These are phyloP conservation scores for Drosophila erecta DNA, from an alignment of 1,140 invertebrate genomes.

Conservation along the genomic window DNA sequence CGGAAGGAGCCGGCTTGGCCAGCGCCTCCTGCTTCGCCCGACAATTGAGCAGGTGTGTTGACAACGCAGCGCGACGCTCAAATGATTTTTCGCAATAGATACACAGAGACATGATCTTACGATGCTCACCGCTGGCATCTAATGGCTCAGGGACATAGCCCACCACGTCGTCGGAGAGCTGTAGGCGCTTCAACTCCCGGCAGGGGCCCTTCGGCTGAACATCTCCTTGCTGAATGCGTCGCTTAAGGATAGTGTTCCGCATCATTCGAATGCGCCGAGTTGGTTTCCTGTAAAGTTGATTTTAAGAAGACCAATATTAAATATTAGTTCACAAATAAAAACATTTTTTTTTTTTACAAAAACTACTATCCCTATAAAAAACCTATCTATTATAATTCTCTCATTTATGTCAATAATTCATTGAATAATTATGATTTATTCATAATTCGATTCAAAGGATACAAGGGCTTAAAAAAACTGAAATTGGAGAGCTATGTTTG, in stretches of 20 bases:
- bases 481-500: no score
- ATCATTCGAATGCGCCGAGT: constrained; percentile 77
- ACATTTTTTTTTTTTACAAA: no score
- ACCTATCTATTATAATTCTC: no score
- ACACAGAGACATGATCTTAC: constrained; percentile 85
- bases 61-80: constrained; percentile 88
- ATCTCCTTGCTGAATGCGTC: constrained; percentile 70
- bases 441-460: no score
- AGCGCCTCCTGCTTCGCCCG: constrained; percentile 72
- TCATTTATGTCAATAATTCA: no score
- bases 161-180: constrained; percentile 68
- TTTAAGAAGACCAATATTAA: neutral
- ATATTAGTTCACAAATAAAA: no score
- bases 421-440: no score
- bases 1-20: constrained; percentile 60
- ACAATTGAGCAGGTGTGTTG: constrained; percentile 88
- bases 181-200: constrained; percentile 73
- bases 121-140: constrained; percentile 43
- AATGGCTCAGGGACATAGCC: constrained; percentile 42
- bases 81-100: constrained; percentile 89
- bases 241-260: constrained; percentile 76
- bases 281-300: constrained; percentile 62
- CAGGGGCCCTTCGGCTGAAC: constrained; percentile 71
- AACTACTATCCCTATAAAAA: no score
- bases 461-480: no score